These are phyloP conservation scores for Kryptopterus vitreolus DNA, from an alignment of 2,797 vertebrate genomes.

Conservation along the genomic window DNA sequence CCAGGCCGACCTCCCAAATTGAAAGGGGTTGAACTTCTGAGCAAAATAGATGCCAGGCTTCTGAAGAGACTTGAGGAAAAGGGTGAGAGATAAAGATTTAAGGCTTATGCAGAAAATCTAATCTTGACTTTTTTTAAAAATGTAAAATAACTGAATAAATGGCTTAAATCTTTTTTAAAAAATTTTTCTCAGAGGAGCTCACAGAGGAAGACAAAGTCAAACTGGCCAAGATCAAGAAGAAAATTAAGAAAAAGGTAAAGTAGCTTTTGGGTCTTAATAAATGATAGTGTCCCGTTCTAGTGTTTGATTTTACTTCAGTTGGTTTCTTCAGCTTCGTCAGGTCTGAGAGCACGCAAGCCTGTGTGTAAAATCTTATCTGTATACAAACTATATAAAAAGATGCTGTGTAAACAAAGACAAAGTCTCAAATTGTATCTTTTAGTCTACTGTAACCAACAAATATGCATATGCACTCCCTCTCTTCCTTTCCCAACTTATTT, in stretches of 20 bases:
- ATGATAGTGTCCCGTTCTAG: not conserved
- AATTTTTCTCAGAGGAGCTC: conserved; percentile 78
- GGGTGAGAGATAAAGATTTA: conserved; percentile 69
- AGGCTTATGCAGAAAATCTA: not conserved
- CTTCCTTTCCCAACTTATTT: not conserved
- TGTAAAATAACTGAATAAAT: not conserved
- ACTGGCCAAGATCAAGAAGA: conserved; percentile 92
- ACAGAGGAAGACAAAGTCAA: conserved; percentile 92
- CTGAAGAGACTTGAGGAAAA: conserved; percentile 85
- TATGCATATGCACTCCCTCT: not conserved
- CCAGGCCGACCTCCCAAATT: conserved; percentile 90
- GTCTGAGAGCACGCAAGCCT: not conserved
- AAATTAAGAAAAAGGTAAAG: conserved; percentile 88
- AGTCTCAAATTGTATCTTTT: not conserved
- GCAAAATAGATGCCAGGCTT: conserved; percentile 86
- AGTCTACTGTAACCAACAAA: not conserved
- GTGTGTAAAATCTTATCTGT: not conserved
- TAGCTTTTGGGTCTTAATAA: not conserved
- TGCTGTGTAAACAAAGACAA: not conserved
- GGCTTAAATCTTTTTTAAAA: not conserved
- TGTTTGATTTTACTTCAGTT: not conserved
- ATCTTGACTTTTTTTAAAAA: too few species aligned
- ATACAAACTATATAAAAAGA: not conserved
- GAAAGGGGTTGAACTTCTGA: conserved; percentile 85
- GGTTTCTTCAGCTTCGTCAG: too few species aligned